phyloP scores from a whole-genome alignment of 2,113 vertebrate species.

The Calidris pugnax region DNA sequence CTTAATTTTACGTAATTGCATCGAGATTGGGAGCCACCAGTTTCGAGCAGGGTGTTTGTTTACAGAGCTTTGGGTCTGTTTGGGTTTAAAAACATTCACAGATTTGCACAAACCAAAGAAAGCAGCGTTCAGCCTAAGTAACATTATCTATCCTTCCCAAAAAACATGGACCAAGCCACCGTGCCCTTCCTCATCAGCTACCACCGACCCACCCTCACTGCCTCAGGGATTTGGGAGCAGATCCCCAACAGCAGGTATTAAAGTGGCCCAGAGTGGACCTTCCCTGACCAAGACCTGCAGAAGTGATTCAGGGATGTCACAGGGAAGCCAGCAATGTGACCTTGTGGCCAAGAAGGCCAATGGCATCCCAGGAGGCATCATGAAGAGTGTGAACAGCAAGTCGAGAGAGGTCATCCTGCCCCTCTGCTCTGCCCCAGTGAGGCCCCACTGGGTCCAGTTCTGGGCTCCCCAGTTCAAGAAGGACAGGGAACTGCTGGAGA shows the following conservation, averaged over 20 bases:
- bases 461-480: no score
- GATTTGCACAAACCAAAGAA: neutral
- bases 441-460: no score
- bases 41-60: accelerated
- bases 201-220: accelerated
- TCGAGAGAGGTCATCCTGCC: no score
- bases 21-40: neutral
- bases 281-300: neutral
- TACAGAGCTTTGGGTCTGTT: neutral
- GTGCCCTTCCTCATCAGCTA: neutral
- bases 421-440: no score
- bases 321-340: no score
- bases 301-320: neutral
- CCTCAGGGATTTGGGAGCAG: neutral
- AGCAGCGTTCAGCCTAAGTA: neutral
- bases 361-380: no score
- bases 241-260: accelerated
- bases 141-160: neutral
- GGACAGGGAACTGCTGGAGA: no score
- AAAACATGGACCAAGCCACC: accelerated
- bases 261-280: accelerated
- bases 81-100: neutral
- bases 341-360: no score
- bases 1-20: neutral
- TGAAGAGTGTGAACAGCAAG: no score